phyloP scores from a whole-genome alignment of 2,888 invertebrate species.

The Aphrophora alni region DNA sequence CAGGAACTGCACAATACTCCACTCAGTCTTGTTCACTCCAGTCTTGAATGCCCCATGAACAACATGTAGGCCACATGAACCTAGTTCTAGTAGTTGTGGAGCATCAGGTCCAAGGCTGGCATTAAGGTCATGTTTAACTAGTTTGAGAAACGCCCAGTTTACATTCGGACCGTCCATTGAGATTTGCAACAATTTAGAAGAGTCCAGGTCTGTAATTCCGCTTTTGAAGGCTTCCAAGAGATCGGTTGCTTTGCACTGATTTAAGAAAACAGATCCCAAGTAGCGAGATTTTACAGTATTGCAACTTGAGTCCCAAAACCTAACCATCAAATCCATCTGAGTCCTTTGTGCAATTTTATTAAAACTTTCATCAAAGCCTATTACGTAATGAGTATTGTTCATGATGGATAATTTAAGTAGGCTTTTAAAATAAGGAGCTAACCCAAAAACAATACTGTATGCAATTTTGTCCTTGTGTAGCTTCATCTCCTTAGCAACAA shows the following conservation, averaged over 20 bases:
- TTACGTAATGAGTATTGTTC: too few relatives aligned
- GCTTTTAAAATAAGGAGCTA: too few relatives aligned
- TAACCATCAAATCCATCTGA: slow-evolving; percentile 52
- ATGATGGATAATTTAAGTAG: too few relatives aligned
- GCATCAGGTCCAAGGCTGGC: slow-evolving; percentile 26
- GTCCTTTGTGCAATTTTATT: too few relatives aligned
- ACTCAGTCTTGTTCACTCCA: slow-evolving; percentile 46
- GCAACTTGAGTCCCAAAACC: slow-evolving; percentile 47
- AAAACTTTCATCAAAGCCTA: too few relatives aligned
- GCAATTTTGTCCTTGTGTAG: not conserved
- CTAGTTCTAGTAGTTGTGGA: slow-evolving; percentile 48
- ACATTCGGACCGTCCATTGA: slow-evolving; percentile 49
- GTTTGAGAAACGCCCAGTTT: slow-evolving; percentile 44
- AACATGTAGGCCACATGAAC: slow-evolving; percentile 53
- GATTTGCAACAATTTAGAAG: slow-evolving; percentile 46
- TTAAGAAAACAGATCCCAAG: slow-evolving; percentile 49
- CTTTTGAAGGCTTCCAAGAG: slow-evolving; percentile 44
- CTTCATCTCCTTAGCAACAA: slow-evolving; percentile 10
- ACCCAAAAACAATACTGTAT: too few relatives aligned
- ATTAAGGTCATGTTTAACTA: slow-evolving; percentile 34
- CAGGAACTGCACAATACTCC: slow-evolving; percentile 49
- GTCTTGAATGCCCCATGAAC: slow-evolving; percentile 52
- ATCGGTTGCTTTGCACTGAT: slow-evolving; percentile 49
- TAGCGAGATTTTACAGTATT: slow-evolving; percentile 49
- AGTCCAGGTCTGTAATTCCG: slow-evolving; percentile 30